phyloP scores from a whole-genome alignment of 2,797 vertebrate species.

The Oreortyx pictus region DNA sequence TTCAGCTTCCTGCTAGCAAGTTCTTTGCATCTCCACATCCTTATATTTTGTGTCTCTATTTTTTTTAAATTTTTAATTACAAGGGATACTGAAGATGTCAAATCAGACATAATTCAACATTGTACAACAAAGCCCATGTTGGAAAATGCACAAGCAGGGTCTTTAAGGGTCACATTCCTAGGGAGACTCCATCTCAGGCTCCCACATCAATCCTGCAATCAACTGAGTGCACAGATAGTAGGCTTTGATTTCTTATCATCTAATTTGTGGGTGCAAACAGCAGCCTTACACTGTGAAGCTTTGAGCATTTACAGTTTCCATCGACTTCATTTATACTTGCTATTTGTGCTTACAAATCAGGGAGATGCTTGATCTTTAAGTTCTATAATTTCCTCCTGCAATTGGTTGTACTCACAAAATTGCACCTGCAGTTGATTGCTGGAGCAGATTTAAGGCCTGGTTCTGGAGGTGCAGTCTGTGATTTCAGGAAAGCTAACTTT shows the following conservation, averaged over 20 bases:
- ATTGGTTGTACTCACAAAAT: constrained; percentile 59
- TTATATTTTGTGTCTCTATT: neutral
- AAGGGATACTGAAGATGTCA: neutral
- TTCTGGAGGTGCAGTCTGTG: neutral
- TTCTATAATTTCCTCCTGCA: constrained; percentile 65
- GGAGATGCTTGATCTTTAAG: constrained; percentile 21
- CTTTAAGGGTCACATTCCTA: neutral
- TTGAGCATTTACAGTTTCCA: constrained; percentile 2
- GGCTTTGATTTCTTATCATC: constrained; percentile 47
- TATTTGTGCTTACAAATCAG: constrained; percentile 63
- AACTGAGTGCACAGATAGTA: neutral
- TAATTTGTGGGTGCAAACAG: constrained; percentile 64
- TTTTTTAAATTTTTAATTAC: neutral
- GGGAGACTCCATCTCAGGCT: neutral
- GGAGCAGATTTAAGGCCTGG: constrained; percentile 41
- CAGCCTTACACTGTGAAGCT: neutral
- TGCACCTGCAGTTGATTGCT: constrained; percentile 65
- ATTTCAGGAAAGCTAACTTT: constrained; percentile 55
- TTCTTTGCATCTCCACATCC: neutral
- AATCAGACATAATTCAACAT: neutral
- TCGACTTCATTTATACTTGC: constrained; percentile 34
- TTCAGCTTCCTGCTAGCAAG: neutral
- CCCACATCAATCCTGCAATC: constrained; percentile 47
- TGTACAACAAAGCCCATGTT: rapidly evolving
- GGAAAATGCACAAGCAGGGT: neutral